Conservation (phyloP, 2,797 vertebrate genomes). For the Bovichtus diacanthus region DNA sequence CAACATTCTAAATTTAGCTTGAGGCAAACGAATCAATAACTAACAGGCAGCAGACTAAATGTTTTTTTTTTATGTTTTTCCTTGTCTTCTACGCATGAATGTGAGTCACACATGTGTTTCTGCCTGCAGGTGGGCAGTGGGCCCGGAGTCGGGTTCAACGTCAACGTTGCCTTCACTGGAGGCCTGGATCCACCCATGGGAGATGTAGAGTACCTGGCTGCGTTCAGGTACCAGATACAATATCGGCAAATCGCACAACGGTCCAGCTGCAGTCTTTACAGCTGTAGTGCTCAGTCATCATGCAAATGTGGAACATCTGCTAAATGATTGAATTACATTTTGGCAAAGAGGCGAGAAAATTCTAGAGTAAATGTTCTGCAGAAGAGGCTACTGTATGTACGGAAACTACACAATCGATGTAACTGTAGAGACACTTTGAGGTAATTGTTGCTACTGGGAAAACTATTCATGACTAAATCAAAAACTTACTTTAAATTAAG, state of each 20-base stretch:
- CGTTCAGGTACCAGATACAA: slow-evolving; percentile 90
- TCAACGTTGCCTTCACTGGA: slow-evolving; percentile 97
- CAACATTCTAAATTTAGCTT: too few relatives aligned
- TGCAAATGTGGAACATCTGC: neutral
- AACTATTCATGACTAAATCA: too few relatives aligned
- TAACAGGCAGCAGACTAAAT: neutral
- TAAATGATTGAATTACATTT: neutral
- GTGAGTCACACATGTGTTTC: neutral
- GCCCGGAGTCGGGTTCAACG: slow-evolving; percentile 92
- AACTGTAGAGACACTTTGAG: too few relatives aligned
- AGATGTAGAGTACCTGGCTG: slow-evolving; percentile 93
- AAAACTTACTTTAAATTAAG: too few relatives aligned
- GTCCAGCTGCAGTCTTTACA: neutral
- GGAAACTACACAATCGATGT: neutral
- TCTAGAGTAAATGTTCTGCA: too few relatives aligned
- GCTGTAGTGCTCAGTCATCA: neutral
- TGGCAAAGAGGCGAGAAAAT: too few relatives aligned
- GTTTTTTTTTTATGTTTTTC: too few relatives aligned
- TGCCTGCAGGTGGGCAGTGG: slow-evolving; percentile 92
- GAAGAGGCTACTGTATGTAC: neutral
- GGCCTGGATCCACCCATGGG: slow-evolving; percentile 96
- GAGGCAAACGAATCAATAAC: neutral
- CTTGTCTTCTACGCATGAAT: neutral
- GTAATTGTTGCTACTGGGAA: too few relatives aligned
- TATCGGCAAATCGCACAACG: neutral